Evolutionary conservation across 2,888 invertebrate genomes (phyloP), one percentile per base, ranked within the genome.

Genomic region (Brachylomia viminalis): DNA sequence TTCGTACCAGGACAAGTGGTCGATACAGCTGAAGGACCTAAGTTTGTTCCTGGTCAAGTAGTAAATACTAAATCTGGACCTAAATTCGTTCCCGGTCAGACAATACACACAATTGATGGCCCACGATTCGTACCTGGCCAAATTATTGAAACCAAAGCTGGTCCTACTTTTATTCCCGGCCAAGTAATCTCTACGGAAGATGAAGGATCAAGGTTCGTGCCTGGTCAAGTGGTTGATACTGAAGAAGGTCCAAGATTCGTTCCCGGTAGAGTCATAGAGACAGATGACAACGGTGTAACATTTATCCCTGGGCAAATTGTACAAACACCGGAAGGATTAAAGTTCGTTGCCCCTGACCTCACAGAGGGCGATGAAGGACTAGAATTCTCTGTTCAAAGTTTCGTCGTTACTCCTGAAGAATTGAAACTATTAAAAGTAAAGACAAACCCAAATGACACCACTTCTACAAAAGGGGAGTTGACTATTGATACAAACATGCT

Each of bases 261-360:
- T 8, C 97, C 97, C 0, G 98, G 98, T 0, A 97, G 98, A 94
- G 98, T 98, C 68, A 97, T 98, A 65, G 97, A 98, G 89, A 97
- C 97, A 0, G 97, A 97, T 75, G 97, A 97, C 67, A 97, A 98
- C 30, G 97, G 97, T 42, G 97, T 98, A 4, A 98, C 98, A 73
- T 98, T 98, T 92, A 97, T 98, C 10, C 98, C 98, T 11, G 98
- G 98, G 1, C 98, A 98, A 95, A 98, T 98, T 15, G 97, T 98
- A 52, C 97, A 98, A 91, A 98, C 98, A 38, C 97, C 97, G 61
- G 97, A 97, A 90, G 98, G 98, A 0, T 96, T 97, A 2, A 97
- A 97, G 81, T 98, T 98, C 89, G 97, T 98, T 10, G 98, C 98
- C 0, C 97, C 98, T 38, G 97, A 98, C 89, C 94, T 98, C 7